These are phyloP conservation scores for Tachina grossa DNA, from an alignment of 2,888 invertebrate species.

Conservation along the genomic window DNA sequence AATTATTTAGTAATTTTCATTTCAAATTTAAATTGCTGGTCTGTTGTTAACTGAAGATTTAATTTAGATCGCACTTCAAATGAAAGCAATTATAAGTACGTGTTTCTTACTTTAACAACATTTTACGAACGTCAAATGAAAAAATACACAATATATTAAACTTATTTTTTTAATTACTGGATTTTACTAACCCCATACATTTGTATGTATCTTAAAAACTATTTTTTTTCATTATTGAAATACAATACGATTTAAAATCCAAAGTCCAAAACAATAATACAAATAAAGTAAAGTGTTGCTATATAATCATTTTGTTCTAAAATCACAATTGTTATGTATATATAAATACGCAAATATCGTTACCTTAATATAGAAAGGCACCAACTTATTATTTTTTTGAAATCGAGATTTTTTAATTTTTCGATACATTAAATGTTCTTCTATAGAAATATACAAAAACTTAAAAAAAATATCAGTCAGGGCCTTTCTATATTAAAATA, in stretches of 20 bases:
- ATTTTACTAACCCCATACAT: slow-evolving; percentile 19
- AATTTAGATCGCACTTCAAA: neutral
- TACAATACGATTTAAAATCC: slow-evolving; percentile 5
- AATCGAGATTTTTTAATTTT: too few species aligned
- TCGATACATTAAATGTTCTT: too few species aligned
- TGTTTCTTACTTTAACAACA: slow-evolving; percentile 3
- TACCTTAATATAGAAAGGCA: too few species aligned
- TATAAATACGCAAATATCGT: too few species aligned
- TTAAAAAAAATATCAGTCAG: too few species aligned
- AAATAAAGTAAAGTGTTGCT: neutral
- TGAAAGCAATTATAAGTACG: slow-evolving; percentile 29
- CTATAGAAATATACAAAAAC: too few species aligned
- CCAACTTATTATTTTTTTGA: too few species aligned
- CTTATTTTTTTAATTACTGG: slow-evolving; percentile 43
- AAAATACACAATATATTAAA: too few species aligned
- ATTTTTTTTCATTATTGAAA: slow-evolving; percentile 1
- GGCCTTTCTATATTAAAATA: too few species aligned
- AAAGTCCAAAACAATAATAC: slow-evolving; percentile 44
- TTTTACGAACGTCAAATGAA: slow-evolving; percentile 16
- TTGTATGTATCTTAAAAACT: neutral
- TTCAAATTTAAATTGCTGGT: neutral
- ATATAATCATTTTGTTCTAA: slow-evolving; percentile 6
- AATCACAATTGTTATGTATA: slow-evolving; percentile 1
- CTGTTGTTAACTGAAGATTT: slow-evolving; percentile 11
- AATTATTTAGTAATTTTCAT: neutral